A percentile compares a stretch with the other conserved stretches of the same genome.
These are phyloP conservation scores for Eumeta japonica DNA, from an alignment of 1,140 invertebrate genomes.

Conservation along the genomic window DNA sequence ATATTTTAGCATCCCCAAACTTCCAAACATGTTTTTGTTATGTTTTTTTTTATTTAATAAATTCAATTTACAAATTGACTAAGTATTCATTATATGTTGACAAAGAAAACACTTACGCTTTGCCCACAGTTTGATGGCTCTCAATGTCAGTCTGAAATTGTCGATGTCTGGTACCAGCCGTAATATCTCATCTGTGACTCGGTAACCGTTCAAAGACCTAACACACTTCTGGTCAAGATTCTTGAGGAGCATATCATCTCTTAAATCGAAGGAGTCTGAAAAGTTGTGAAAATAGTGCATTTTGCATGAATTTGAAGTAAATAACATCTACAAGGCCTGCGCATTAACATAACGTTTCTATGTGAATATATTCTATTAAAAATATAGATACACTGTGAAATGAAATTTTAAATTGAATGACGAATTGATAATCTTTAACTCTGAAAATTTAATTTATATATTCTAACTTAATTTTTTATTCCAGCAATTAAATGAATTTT, in stretches of 20 bases:
- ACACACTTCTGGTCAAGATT: conserved; percentile 97
- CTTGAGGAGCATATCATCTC: conserved; percentile 89
- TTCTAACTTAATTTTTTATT: too few species aligned
- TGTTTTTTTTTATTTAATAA: too few species aligned
- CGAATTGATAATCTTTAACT: not conserved
- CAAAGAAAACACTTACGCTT: conserved; percentile 78
- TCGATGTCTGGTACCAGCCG: conserved; percentile 93
- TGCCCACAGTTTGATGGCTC: conserved; percentile 98
- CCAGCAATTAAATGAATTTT: not conserved
- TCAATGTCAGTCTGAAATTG: conserved; percentile 88
- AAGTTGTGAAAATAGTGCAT: conserved; percentile 30
- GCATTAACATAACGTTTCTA: too few species aligned
- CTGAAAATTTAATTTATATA: too few species aligned
- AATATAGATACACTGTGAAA: too few species aligned
- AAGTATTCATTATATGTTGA: conserved; percentile 3
- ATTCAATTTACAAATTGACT: too few species aligned
- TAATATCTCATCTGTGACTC: conserved; percentile 98
- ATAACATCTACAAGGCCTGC: too few species aligned
- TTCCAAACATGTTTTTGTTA: too few species aligned
- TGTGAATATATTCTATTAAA: too few species aligned
- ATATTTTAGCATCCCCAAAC: too few species aligned
- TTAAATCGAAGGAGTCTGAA: conserved; percentile 77
- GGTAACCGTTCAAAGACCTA: conserved; percentile 93
- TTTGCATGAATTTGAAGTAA: too few species aligned
- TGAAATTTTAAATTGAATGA: too few species aligned